phyloP scores from a whole-genome alignment of 1,140 invertebrate genomes.

The Adoxophyes honmai region DNA sequence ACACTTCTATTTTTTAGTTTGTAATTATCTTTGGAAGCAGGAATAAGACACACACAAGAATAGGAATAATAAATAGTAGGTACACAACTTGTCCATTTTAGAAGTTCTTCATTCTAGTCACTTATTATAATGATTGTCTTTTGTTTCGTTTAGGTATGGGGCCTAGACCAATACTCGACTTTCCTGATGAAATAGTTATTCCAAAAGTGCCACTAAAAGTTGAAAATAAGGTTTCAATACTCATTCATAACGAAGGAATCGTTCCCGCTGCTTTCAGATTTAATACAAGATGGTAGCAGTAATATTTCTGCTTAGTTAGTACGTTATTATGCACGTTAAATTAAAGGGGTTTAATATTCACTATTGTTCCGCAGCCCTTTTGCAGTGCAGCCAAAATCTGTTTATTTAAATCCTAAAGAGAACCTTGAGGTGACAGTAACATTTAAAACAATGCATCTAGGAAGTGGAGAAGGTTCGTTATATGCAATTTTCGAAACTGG shows the following conservation, averaged over 20 bases:
- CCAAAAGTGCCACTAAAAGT: slow-evolving; percentile 54
- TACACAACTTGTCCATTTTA: too few species aligned
- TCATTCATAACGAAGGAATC: slow-evolving; percentile 46
- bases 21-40: too few species aligned
- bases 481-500: slow-evolving; percentile 56
- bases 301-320: not conserved
- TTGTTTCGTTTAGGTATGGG: slow-evolving; percentile 49
- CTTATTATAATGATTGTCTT: too few species aligned
- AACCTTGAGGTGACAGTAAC: slow-evolving; percentile 47
- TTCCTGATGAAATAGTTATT: slow-evolving; percentile 50
- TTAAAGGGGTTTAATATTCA: not conserved
- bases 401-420: slow-evolving; percentile 43
- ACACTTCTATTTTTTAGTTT: too few species aligned
- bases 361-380: slow-evolving; percentile 48
- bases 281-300: slow-evolving; percentile 41
- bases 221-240: slow-evolving; percentile 39
- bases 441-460: slow-evolving; percentile 61
- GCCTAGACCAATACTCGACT: slow-evolving; percentile 54
- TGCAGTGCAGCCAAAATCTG: slow-evolving; percentile 51
- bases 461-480: slow-evolving; percentile 35
- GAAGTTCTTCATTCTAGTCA: too few species aligned
- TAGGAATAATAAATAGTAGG: too few species aligned
- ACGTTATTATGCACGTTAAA: not conserved
- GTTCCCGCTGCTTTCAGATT: slow-evolving; percentile 51
- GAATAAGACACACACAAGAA: too few species aligned